These are phyloP conservation scores for Tipula lateralis DNA, from an alignment of 2,888 invertebrate species.

Conservation along the genomic window DNA sequence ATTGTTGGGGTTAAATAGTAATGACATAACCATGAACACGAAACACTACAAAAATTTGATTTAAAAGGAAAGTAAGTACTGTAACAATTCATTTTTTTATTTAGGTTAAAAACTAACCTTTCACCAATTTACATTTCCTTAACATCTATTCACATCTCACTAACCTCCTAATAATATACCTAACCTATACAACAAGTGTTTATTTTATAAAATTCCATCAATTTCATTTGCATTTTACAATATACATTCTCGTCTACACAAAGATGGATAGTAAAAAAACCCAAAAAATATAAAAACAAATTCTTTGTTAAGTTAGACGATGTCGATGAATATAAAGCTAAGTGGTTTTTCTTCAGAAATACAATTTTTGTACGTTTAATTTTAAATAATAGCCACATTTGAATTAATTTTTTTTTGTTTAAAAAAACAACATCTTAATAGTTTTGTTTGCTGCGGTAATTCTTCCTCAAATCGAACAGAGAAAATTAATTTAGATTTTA, in stretches of 20 bases:
- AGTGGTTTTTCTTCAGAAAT: neutral
- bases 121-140: neutral
- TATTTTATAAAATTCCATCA: neutral
- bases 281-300: neutral
- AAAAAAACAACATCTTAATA: neutral
- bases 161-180: neutral
- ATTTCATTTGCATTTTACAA: conserved; percentile 24
- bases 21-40: too few species aligned
- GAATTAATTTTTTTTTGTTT: neutral
- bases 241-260: too few species aligned
- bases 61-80: neutral
- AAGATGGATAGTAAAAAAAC: neutral
- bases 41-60: too few species aligned
- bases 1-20: too few species aligned
- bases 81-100: neutral
- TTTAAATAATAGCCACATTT: neutral
- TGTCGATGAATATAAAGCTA: neutral
- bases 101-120: neutral
- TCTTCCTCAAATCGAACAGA: neutral
- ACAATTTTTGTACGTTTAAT: neutral
- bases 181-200: conserved; percentile 11
- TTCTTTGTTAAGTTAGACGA: neutral
- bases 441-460: conserved; percentile 6
- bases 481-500: neutral
- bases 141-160: neutral